These are phyloP conservation scores for Microctenopoma stevenorrisi DNA, from an alignment of 2,797 vertebrate genomes.

Conservation along the genomic window DNA sequence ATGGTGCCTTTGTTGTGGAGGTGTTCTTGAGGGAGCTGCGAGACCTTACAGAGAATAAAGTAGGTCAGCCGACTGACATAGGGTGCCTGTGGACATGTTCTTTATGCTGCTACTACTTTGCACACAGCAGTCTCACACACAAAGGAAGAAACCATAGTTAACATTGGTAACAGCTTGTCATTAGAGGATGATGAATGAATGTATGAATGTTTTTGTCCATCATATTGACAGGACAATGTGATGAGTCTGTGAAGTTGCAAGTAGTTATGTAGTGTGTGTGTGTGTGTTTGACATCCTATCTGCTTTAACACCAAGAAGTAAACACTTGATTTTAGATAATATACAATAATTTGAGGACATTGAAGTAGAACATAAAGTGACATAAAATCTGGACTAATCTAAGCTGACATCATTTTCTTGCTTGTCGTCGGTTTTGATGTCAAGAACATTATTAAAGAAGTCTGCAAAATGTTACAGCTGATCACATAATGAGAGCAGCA, in stretches of 20 bases:
- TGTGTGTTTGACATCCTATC: not conserved
- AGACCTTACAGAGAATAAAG: conserved; percentile 81
- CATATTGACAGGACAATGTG: conserved; percentile 49
- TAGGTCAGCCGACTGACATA: conserved; percentile 79
- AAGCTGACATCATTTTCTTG: conserved; percentile 3
- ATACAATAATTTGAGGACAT: not conserved
- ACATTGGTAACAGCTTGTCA: conserved; percentile 69
- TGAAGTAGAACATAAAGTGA: not conserved
- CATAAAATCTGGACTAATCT: not conserved
- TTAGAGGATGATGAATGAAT: too few species aligned
- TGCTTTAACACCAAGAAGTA: conserved; percentile 6
- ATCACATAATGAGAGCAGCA: conserved; percentile 75
- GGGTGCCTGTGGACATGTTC: conserved; percentile 77
- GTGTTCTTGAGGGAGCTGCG: conserved; percentile 73
- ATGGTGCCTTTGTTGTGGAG: conserved; percentile 78
- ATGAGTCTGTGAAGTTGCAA: conserved; percentile 19
- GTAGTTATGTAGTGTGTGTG: not conserved
- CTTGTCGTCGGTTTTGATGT: conserved; percentile 75
- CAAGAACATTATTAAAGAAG: conserved; percentile 77
- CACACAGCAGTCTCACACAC: conserved; percentile 63
- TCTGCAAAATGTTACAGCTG: conserved; percentile 73
- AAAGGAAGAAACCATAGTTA: conserved; percentile 67
- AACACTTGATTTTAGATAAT: conserved; percentile 5
- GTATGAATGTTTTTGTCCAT: conserved; percentile 73
- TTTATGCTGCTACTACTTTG: conserved; percentile 62